phyloP scores from a whole-genome alignment of 2,797 vertebrate species.

The Sphaeramia orbicularis region DNA sequence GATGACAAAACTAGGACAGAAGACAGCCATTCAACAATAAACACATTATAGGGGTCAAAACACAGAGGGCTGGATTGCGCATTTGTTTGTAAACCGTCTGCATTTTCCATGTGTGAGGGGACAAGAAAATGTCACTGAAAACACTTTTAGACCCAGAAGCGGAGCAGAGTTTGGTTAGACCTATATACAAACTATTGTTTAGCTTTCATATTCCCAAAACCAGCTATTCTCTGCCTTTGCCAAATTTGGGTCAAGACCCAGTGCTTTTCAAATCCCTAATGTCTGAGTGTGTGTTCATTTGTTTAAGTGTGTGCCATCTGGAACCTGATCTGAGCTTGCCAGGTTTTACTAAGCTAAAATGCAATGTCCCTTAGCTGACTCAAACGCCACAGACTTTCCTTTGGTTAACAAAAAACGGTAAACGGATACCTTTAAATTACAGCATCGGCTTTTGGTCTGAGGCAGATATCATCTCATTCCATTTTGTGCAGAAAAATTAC shows the following conservation, averaged over 20 bases:
- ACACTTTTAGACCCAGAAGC: neutral
- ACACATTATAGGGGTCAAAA: conserved; percentile 6
- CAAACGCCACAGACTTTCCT: neutral
- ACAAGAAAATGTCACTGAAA: neutral
- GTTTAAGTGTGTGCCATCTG: conserved; percentile 81
- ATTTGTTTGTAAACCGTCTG: neutral
- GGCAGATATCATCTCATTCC: too few species aligned
- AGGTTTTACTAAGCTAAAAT: conserved; percentile 62
- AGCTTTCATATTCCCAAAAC: neutral
- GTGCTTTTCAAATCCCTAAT: conserved; percentile 22
- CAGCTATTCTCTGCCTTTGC: conserved; percentile 13
- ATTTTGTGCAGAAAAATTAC: too few species aligned
- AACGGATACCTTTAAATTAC: too few species aligned
- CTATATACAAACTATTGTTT: neutral
- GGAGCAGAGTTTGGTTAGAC: neutral
- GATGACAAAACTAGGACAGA: conserved; percentile 16
- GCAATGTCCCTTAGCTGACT: conserved; percentile 18
- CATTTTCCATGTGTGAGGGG: neutral
- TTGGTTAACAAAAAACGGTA: conserved; percentile 1
- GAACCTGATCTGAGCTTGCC: conserved; percentile 69
- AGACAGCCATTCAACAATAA: conserved; percentile 17
- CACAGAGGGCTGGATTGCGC: neutral
- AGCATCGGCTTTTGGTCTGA: too few species aligned
- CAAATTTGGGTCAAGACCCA: conserved; percentile 35
- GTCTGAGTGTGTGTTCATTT: conserved; percentile 65